phyloP scores from a whole-genome alignment of 1,140 invertebrate genomes.

The Homalodisca vitripennis region DNA sequence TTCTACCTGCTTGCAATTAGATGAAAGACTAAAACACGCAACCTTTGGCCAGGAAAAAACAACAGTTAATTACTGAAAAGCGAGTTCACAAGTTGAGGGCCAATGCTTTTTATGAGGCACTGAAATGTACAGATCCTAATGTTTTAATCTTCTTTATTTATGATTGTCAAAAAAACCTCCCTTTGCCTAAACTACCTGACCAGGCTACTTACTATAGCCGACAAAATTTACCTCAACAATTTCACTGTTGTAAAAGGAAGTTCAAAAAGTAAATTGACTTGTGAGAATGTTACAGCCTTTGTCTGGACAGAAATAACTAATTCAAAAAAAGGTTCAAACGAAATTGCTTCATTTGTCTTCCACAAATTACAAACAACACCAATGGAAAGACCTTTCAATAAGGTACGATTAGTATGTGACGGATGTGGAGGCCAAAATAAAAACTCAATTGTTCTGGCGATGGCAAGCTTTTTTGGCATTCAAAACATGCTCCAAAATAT shows the following conservation, averaged over 20 bases:
- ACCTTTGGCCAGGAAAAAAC: too few species aligned
- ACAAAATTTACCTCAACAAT: slow-evolving; percentile 42
- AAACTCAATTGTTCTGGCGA: slow-evolving; percentile 42
- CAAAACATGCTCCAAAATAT: slow-evolving; percentile 35
- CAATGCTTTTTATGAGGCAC: slow-evolving; percentile 5
- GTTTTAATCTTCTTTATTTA: slow-evolving; percentile 41
- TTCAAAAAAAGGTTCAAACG: slow-evolving; percentile 42
- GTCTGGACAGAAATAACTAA: slow-evolving; percentile 44
- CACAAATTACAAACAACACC: too few species aligned
- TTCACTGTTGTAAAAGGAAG: slow-evolving; percentile 44
- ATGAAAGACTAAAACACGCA: neutral
- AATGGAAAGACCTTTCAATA: neutral
- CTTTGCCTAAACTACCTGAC: slow-evolving; percentile 44
- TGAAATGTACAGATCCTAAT: neutral
- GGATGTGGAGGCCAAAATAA: slow-evolving; percentile 45
- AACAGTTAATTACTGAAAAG: neutral
- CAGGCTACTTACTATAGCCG: slow-evolving; percentile 45
- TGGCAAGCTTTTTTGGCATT: slow-evolving; percentile 40
- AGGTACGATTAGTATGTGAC: slow-evolving; percentile 41
- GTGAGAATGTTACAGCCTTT: slow-evolving; percentile 41
- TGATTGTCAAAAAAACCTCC: slow-evolving; percentile 49
- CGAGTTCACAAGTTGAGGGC: neutral
- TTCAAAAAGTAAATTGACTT: slow-evolving; percentile 40
- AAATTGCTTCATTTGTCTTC: slow-evolving; percentile 44
- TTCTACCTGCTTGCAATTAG: neutral